Conservation (phyloP, 2,888 invertebrate species). For the Melieria picta region DNA sequence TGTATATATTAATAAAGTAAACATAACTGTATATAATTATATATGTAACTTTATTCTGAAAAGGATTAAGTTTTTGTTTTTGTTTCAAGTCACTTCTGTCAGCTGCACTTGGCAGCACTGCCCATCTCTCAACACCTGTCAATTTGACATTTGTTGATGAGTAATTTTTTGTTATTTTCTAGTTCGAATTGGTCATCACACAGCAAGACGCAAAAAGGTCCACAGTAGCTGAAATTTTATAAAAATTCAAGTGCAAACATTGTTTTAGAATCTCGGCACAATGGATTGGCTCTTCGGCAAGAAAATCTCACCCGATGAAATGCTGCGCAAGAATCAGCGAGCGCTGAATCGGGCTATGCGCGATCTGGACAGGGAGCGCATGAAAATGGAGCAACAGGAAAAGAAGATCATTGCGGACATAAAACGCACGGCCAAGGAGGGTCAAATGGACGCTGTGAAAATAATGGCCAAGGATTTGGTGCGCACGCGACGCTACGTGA, state of each 20-base stretch:
- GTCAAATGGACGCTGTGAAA: slow-evolving; percentile 99
- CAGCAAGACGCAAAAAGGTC: background rate
- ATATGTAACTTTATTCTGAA: too few relatives aligned
- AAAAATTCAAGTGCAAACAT: background rate
- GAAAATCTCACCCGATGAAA: slow-evolving; percentile 95
- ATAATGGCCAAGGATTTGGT: slow-evolving; percentile 99
- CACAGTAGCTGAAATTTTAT: background rate
- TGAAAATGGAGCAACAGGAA: slow-evolving; percentile 98
- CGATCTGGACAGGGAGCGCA: slow-evolving; percentile 92
- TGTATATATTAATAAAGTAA: too few relatives aligned
- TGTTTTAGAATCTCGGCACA: background rate
- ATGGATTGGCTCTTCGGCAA: slow-evolving; percentile 98
- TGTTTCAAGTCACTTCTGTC: too few relatives aligned
- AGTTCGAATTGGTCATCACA: slow-evolving; percentile 25
- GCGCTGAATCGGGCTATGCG: slow-evolving; percentile 98
- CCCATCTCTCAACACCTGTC: background rate
- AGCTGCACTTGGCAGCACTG: background rate
- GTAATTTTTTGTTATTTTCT: slow-evolving; percentile 22
- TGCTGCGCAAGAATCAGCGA: slow-evolving; percentile 97
- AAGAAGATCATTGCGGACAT: slow-evolving; percentile 98
- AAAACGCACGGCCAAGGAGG: slow-evolving; percentile 98
- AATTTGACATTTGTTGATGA: slow-evolving; percentile 24
- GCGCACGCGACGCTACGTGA: slow-evolving; percentile 91
- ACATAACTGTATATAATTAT: too few relatives aligned
- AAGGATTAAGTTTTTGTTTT: too few relatives aligned